These are phyloP conservation scores for Leucophenga maculata DNA, from an alignment of 2,888 invertebrate species.

Conservation along the genomic window DNA sequence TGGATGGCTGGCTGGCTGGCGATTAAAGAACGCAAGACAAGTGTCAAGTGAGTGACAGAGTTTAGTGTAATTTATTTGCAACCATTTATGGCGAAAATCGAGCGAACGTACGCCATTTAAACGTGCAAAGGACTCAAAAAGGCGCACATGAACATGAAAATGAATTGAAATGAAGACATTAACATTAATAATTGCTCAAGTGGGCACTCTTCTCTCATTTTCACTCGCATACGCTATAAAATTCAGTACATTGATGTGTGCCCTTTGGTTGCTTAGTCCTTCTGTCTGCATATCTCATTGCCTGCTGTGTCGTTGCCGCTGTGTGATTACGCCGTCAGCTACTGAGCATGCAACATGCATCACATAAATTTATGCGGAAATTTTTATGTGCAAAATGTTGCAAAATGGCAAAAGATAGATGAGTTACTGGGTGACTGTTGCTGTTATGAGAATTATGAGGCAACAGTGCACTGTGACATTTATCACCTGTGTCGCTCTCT, in stretches of 20 bases:
- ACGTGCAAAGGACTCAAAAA: conserved; percentile 1
- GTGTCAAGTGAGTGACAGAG: conserved; percentile 1
- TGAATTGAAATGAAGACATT: conserved; percentile 61
- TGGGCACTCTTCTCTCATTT: not conserved
- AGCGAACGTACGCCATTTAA: not conserved
- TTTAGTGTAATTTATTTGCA: conserved; percentile 11
- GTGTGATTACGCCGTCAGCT: conserved; percentile 1
- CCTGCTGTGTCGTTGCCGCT: not conserved
- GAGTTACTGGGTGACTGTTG: not conserved
- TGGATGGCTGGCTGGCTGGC: not conserved
- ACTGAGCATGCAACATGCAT: conserved; percentile 10
- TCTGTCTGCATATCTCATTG: no score
- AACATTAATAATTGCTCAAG: conserved; percentile 57
- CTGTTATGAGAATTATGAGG: conserved; percentile 1
- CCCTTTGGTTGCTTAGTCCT: not conserved
- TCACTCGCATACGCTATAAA: not conserved
- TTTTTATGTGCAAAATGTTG: conserved; percentile 20
- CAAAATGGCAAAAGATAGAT: conserved; percentile 8
- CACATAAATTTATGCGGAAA: conserved; percentile 33
- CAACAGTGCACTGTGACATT: conserved; percentile 15
- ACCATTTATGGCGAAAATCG: not conserved
- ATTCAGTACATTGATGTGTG: not conserved
- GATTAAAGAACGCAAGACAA: not conserved
- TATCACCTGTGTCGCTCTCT: conserved; percentile 25
- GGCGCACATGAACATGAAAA: conserved; percentile 40